Evolutionary conservation across 2,797 vertebrate species (phyloP), one percentile per base, ranked within the genome.

Genomic region (Scolopax bukidnonensis): DNA sequence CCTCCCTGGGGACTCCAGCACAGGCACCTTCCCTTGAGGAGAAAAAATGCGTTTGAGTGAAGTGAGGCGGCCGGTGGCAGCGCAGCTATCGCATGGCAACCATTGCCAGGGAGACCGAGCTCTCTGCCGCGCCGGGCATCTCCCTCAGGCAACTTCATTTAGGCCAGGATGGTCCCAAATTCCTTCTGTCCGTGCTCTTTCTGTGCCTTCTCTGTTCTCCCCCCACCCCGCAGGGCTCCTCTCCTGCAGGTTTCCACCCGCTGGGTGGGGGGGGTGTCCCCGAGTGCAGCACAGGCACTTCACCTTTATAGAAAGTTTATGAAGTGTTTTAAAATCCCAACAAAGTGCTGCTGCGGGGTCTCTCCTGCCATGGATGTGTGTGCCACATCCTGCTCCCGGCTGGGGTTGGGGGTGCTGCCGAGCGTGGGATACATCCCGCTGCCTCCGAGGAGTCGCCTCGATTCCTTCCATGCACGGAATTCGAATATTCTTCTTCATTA

Each of bases 51-150:
- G 23, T 64, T 59, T 43, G 63, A 59, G 40, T 63, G 67, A 21
- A 87, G 74, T 3, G 59, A 9, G 83, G 91, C 36, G 9, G 81
- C 30, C 1, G 4, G 88, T 19, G 33, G 41, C 92, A 74, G 64
- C 7, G 94, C 91, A 70, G 92, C 61, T 12, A 90, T 85, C 4
- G 61, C 95, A 94, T 95, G 93, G 94, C 96, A 96, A 96, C 94
- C 95, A 96, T 89, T 9, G 89, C 95, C 93, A 96, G 94, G 95
- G 95, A 96, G 95, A 96, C 95, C 2, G 54, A 95, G 95, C 95
- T 71, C 83, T 30, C n/a, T 38, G 18, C 83, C 5, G 80, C 16
- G 1, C 71, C 1, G 32, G 64, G 68, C 87, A 81, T 48, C 92
- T 89, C 87, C 4, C 0, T 1, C n/a, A 41, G 28, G 67, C 45